phyloP scores from a whole-genome alignment of 2,797 vertebrate species.

The Sarcophilus harrisii region DNA sequence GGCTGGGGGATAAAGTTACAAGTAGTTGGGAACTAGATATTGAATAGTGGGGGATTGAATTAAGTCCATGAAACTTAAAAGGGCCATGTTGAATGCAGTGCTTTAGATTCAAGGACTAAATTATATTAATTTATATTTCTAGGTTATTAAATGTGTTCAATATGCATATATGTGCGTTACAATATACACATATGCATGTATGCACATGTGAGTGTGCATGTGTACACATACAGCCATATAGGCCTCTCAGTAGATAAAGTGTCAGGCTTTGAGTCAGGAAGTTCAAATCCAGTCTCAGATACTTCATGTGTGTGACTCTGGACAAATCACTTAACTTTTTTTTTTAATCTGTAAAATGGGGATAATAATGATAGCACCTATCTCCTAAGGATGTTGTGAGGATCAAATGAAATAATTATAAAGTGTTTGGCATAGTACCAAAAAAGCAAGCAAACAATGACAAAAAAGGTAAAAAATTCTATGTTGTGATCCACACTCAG shows the following conservation, averaged over 20 bases:
- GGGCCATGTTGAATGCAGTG: conserved; percentile 17
- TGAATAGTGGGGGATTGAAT: conserved; percentile 45
- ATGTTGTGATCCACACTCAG: no score
- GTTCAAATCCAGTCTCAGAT: background rate
- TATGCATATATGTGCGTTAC: no score
- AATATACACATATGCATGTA: background rate
- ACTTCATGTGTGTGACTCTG: background rate
- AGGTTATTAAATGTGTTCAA: background rate
- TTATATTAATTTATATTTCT: background rate
- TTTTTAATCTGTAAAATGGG: background rate
- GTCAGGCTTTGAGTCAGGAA: background rate
- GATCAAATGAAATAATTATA: background rate
- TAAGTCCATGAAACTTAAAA: conserved; percentile 50
- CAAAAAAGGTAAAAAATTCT: no score
- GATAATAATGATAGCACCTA: background rate
- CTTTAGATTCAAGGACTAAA: conserved; percentile 44
- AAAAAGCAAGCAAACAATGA: no score
- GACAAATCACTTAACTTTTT: background rate
- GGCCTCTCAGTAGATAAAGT: background rate
- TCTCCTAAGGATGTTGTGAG: background rate
- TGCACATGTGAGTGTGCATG: background rate
- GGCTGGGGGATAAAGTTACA: conserved; percentile 52
- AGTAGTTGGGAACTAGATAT: conserved; percentile 52
- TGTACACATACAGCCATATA: background rate
- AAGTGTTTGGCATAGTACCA: background rate